Evolutionary conservation across 2,113 vertebrate species (phyloP).

Genomic region (Tichodroma muraria): DNA sequence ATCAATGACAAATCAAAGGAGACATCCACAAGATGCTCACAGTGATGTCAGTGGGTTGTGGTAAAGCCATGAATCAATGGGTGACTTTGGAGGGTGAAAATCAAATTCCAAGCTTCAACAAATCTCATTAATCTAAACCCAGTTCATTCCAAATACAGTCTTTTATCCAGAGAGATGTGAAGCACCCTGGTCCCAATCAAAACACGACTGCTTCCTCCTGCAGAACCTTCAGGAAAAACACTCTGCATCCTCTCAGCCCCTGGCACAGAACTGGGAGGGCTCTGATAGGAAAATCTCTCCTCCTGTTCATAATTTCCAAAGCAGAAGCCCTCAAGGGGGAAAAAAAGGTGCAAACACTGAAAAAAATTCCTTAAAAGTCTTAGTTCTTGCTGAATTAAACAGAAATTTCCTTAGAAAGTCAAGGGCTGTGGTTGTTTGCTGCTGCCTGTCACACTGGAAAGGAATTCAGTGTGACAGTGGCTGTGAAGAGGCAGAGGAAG

Average conservation of each 20-base stretch:
- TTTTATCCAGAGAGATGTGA: slow-evolving; percentile 34
- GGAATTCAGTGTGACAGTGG: neutral
- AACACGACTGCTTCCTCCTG: slow-evolving; percentile 36
- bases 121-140: neutral
- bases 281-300: neutral
- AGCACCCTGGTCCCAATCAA: neutral
- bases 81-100: neutral
- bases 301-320: neutral
- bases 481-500: neutral
- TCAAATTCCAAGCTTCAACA: neutral
- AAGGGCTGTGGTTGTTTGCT: neutral
- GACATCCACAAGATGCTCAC: slow-evolving; percentile 28
- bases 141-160: neutral
- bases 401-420: slow-evolving; percentile 5
- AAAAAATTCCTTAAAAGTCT: neutral
- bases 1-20: slow-evolving; percentile 30
- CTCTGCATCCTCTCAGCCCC: neutral
- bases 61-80: slow-evolving; percentile 61
- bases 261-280: neutral
- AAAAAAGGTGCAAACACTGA: neutral
- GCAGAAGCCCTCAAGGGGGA: neutral
- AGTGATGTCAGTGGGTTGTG: slow-evolving; percentile 70
- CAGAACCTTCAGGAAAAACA: slow-evolving; percentile 46
- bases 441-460: neutral
- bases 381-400: neutral